Conservation (phyloP, 2,888 invertebrate species). For the Pammene aurita region DNA sequence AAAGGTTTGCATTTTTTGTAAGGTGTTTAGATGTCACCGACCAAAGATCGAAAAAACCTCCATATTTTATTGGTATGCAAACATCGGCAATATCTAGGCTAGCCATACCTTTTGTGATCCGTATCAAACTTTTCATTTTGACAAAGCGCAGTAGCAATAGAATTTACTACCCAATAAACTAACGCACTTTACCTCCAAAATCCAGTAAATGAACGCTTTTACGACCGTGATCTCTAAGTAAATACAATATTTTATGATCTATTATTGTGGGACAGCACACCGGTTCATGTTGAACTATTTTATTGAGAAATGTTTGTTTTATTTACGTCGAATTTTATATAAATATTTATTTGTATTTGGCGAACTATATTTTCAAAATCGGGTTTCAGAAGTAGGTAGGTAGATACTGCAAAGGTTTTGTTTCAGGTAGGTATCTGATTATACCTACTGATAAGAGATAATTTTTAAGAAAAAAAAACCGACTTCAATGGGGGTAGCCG, state of each 20-base stretch:
- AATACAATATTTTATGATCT: conserved; percentile 39
- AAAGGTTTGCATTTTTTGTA: no score
- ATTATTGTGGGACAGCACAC: conserved; percentile 23
- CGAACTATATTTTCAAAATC: neutral
- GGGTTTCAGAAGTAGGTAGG: neutral
- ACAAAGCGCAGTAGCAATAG: conserved; percentile 51
- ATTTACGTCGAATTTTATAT: conserved; percentile 17
- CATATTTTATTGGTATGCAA: conserved; percentile 3
- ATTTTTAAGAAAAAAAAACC: no score
- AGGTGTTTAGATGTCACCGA: neutral
- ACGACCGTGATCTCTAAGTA: conserved; percentile 33
- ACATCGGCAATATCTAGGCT: conserved; percentile 21
- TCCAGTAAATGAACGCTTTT: conserved; percentile 45
- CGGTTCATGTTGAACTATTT: conserved; percentile 13
- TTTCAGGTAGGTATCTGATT: no score
- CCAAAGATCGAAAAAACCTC: neutral
- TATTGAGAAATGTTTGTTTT: conserved; percentile 22
- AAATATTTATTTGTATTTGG: conserved; percentile 12
- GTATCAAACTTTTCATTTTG: conserved; percentile 53
- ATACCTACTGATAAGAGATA: no score
- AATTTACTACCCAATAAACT: conserved; percentile 60
- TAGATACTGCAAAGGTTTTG: no score
- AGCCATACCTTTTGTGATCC: conserved; percentile 23
- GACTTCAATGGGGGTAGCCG: no score
- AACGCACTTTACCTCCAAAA: conserved; percentile 48